These are phyloP conservation scores for Heliconius cydno DNA, from an alignment of 2,888 invertebrate genomes.

Conservation along the genomic window DNA sequence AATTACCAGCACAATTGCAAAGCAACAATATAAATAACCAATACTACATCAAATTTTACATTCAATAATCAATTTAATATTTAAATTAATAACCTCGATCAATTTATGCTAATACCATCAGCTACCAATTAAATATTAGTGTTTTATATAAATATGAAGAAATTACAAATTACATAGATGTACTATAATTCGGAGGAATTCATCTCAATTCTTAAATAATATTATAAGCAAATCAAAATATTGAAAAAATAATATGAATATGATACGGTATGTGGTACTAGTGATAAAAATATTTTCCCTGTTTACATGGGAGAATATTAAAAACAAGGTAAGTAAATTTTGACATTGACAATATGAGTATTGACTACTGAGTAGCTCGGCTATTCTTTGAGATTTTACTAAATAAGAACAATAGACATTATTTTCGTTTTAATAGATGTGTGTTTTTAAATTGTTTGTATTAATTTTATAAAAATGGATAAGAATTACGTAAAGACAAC, in stretches of 20 bases:
- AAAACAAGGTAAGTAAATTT: constrained; percentile 23
- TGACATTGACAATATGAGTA: constrained; percentile 39
- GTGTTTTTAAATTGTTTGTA: constrained; percentile 33
- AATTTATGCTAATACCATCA: background rate
- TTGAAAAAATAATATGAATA: too few relatives aligned
- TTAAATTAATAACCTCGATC: background rate
- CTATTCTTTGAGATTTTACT: constrained; percentile 1
- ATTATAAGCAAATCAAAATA: too few relatives aligned
- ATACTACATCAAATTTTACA: background rate
- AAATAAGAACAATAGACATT: constrained; percentile 8
- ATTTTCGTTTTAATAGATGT: background rate
- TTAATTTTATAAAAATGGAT: constrained; percentile 65
- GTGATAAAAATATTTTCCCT: background rate
- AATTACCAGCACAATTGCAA: background rate
- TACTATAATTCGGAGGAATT: too few relatives aligned
- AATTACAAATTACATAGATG: too few relatives aligned
- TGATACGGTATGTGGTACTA: too few relatives aligned
- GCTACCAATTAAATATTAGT: too few relatives aligned
- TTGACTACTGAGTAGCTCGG: constrained; percentile 32
- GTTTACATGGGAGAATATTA: constrained; percentile 1
- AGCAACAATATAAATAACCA: too few relatives aligned
- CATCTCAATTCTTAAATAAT: too few relatives aligned
- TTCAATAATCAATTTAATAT: background rate
- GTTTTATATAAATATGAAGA: too few relatives aligned
- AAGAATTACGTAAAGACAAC: constrained; percentile 66